Evolutionary conservation across 1,140 invertebrate genomes (phyloP), one percentile per base, ranked within the genome.

Genomic region (Zaprionus vittiger): DNA sequence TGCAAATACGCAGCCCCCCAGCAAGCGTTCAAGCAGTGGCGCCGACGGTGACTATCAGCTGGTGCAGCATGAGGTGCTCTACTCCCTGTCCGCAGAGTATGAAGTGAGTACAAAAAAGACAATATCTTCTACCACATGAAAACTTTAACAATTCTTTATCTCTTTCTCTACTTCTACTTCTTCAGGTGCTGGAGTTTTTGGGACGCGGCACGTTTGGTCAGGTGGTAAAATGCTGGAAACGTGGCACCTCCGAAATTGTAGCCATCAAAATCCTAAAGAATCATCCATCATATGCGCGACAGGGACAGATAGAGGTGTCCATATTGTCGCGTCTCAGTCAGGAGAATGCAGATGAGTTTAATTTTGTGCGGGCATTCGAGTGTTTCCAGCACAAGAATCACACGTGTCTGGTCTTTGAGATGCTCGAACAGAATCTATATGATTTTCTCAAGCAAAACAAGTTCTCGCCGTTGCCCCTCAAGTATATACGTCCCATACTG

Each of bases 151-250:
- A 63, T 14, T 14, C n/a, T 38, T 2, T 12, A 28, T 31, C n/a
- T 31, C 14, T 41, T 4, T 59, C 2, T 34, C 5, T 11, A 9
- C 5, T 14, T n/a, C 5, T 11, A 9, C 7, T 14, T 15, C 11
- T 20, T 11, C 2, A 95, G 94, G 99, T 99, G 71, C 94, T 99
- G 83, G 99, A 99, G 94, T 99, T 99, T 94, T 95, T 99, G 76
- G 99, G 99, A 80, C 96, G 99, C 80, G 98, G 99, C 79, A 99
- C 99, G 60, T 99, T 99, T 94, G 99, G 99, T 73, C 99, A 99
- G 95, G 99, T 99, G 81, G 99, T 99, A 83, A 99, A 99, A 94
- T 99, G 99, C 93, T 99, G 99, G 99, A 99, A 99, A 93, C 99
- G 99, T 93, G 99, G 99, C 93, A 99, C 99, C 69, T 99, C 99